phyloP scores from a whole-genome alignment of 2,113 vertebrate species.

The Rhea pennata region DNA sequence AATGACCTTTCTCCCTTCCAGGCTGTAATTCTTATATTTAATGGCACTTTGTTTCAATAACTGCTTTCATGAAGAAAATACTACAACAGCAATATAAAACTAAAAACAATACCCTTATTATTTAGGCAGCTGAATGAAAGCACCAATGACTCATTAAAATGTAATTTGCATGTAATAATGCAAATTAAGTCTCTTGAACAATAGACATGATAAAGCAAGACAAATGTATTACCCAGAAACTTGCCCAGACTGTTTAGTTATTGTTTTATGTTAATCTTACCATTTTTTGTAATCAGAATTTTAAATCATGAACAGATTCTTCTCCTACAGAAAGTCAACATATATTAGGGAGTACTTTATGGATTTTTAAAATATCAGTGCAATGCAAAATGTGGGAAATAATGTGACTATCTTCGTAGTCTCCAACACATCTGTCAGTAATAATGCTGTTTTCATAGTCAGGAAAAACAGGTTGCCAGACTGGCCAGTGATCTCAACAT shows the following conservation, averaged over 20 bases:
- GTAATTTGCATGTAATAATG: conserved; percentile 7
- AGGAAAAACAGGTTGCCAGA: not conserved
- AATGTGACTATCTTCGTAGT: not conserved
- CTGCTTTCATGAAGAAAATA: conserved; percentile 48
- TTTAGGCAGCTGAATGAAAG: conserved; percentile 46
- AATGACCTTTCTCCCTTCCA: not conserved
- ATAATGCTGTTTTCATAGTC: not conserved
- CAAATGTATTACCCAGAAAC: conserved; percentile 46
- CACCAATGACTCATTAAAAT: conserved; percentile 60
- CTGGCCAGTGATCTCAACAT: not conserved
- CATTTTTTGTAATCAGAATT: conserved; percentile 17
- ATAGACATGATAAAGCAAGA: conserved; percentile 46
- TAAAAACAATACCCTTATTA: conserved; percentile 29
- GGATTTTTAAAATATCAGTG: not conserved
- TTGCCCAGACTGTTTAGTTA: not conserved
- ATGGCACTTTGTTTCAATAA: conserved; percentile 9
- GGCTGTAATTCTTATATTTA: conserved; percentile 9
- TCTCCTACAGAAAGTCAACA: not conserved
- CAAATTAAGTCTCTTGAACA: conserved; percentile 57
- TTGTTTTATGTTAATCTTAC: conserved; percentile 4
- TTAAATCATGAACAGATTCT: not conserved
- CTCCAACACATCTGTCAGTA: not conserved
- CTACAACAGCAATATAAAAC: conserved; percentile 24
- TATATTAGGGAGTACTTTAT: not conserved
- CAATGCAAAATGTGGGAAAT: rapidly evolving